Evolutionary conservation across 2,113 vertebrate species (phyloP).

Genomic region (Muntiacus muntjak): DNA sequence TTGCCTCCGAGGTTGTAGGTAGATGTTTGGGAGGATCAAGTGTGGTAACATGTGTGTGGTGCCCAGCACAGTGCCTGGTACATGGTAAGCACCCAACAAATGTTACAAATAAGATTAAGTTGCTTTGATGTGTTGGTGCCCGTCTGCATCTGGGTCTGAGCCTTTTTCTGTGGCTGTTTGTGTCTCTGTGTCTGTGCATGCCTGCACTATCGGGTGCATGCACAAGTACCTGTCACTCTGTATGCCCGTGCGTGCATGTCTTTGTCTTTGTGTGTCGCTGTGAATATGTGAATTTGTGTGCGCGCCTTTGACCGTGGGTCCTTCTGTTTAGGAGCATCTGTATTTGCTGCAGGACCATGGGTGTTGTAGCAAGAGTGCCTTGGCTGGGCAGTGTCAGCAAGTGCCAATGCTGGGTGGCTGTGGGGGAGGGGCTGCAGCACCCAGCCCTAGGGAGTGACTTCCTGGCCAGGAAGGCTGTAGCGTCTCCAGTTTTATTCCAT

Average conservation of each 20-base stretch:
- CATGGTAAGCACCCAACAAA: slow-evolving; percentile 47
- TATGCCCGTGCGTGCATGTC: slow-evolving; percentile 45
- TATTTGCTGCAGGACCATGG: slow-evolving; percentile 26
- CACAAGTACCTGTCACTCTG: background rate
- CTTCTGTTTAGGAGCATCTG: slow-evolving; percentile 33
- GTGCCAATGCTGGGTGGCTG: background rate
- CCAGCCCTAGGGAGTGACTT: slow-evolving; percentile 53
- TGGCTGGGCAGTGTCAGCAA: slow-evolving; percentile 52
- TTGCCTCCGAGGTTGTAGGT: slow-evolving; percentile 57
- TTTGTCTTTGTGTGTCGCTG: slow-evolving; percentile 18
- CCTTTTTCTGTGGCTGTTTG: background rate
- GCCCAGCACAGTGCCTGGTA: slow-evolving; percentile 58
- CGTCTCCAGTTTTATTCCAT: slow-evolving; percentile 24
- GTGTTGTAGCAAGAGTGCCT: slow-evolving; percentile 38
- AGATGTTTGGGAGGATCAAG: slow-evolving; percentile 66
- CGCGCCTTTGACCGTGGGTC: slow-evolving; percentile 24
- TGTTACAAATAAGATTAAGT: background rate
- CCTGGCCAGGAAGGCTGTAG: slow-evolving; percentile 53
- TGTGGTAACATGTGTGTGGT: slow-evolving; percentile 57
- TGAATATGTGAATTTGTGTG: slow-evolving; percentile 16
- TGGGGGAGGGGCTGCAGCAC: slow-evolving; percentile 8
- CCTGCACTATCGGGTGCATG: slow-evolving; percentile 44
- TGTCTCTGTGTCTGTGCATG: slow-evolving; percentile 44
- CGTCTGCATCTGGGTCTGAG: slow-evolving; percentile 26
- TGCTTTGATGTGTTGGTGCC: slow-evolving; percentile 14